Base-by-base conservation (phyloP, 2,888 invertebrate species). In the Tetanocera ferruginea region DNA sequence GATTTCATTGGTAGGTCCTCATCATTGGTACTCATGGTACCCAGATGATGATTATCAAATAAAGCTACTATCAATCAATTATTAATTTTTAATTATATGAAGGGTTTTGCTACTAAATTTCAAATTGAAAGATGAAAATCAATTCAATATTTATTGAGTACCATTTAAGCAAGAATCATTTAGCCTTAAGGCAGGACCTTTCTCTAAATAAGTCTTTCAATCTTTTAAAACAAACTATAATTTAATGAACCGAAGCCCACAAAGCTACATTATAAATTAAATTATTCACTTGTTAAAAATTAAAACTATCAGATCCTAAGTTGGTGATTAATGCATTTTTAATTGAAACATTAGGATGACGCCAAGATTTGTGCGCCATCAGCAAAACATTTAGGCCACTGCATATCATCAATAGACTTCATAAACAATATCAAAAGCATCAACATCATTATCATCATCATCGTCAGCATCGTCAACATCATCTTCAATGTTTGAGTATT, bases 251-350 rank as follows among this genome's bases (percentile, higher is more conserved):
- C 11, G 9, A 0, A 60, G 23, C 9, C 57, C 28, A 23, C 1
- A 25, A 2, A 23, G 55, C 23, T 60, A 6, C 23, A 23, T 2
- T 23, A 57, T 25, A 19, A 25, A 57, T 57, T 60, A 25, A 60
- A 25, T 25, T 60, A 60, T 9, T 25, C 23, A 28, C 25, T 25
- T 23, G 4, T 6, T 11, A 3, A 28, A 19, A 25, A 60, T 11
- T 28, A 14, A 60, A 25, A 14, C 57, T 23, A 43, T 43, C 11
- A 11, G 43, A 43, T 11, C 14, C 11, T 34, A n/a, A 64, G 28
- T 8, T n/a, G 11, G 28, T 69, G 69, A 69, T 69, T 69, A 69
- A 69, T 69, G 69, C 69, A 69, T 69, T 69, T 69, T 69, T 69
- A 69, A 69, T 69, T 69, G 69, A 69, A 69, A 69, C 51, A 69